Evolutionary conservation across 2,797 vertebrate species (phyloP).

Genomic region (Thaleichthys pacificus): DNA sequence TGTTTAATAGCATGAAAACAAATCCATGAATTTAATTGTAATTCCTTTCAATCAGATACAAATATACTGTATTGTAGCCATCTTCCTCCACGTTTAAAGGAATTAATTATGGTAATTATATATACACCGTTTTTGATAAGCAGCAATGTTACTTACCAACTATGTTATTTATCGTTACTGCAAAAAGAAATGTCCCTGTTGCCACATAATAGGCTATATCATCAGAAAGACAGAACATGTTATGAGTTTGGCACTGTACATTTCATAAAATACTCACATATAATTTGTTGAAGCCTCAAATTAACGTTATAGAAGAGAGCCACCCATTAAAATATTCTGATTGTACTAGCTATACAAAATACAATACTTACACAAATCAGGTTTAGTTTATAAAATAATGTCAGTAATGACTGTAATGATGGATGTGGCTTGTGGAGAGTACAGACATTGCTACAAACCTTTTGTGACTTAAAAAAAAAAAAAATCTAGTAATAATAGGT

Average conservation of each 20-base stretch:
- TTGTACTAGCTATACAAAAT: conserved; percentile 79
- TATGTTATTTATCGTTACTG: conserved; percentile 49
- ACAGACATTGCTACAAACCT: conserved; percentile 84
- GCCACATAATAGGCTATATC: conserved; percentile 58
- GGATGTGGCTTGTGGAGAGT: conserved; percentile 81
- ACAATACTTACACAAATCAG: conserved; percentile 79
- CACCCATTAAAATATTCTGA: conserved; percentile 73
- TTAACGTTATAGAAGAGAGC: conserved; percentile 64
- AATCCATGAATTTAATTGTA: conserved; percentile 55
- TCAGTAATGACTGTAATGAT: conserved; percentile 62
- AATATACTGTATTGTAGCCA: conserved; percentile 42
- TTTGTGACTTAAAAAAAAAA: conserved; percentile 71
- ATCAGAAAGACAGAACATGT: conserved; percentile 70
- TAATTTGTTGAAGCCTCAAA: conserved; percentile 70
- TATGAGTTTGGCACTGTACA: conserved; percentile 76
- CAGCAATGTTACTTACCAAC: conserved; percentile 30
- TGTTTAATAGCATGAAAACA: conserved; percentile 67
- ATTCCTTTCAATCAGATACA: conserved; percentile 33
- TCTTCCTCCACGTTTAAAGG: conserved; percentile 47
- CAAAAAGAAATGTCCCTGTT: conserved; percentile 56
- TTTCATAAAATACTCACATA: conserved; percentile 75
- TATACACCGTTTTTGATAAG: conserved; percentile 59
- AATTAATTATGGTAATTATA: conserved; percentile 69
- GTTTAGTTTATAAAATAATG: conserved; percentile 74
- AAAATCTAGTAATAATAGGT: conserved; percentile 71